A percentile compares a stretch with the other conserved stretches of the same genome.
Evolutionary conservation across 1,140 invertebrate genomes (phyloP).

Genomic region (Oppia nitens): DNA sequence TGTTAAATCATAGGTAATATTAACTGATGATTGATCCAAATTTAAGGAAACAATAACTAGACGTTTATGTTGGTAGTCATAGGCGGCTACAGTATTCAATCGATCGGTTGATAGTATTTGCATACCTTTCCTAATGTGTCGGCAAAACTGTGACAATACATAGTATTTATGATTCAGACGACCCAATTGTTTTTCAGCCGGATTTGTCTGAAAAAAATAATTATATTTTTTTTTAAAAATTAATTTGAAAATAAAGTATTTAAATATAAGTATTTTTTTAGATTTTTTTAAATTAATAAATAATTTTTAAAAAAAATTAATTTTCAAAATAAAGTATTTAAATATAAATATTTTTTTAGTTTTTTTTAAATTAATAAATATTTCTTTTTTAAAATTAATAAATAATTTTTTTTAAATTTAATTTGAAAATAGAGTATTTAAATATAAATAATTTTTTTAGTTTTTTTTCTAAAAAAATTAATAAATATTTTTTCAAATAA

Average conservation of each 20-base stretch:
- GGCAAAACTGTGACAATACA: neutral
- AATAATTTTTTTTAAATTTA: no score
- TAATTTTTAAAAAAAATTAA: neutral
- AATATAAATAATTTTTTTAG: no score
- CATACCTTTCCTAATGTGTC: neutral
- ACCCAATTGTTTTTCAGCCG: neutral
- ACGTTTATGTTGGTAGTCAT: neutral
- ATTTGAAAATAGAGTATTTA: no score
- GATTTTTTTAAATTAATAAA: neutral
- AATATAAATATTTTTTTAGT: neutral
- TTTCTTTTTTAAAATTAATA: neutral
- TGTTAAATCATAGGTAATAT: no score
- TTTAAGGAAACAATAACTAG: neutral
- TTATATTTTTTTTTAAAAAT: neutral
- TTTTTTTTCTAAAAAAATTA: no score
- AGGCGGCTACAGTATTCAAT: neutral
- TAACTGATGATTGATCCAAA: no score
- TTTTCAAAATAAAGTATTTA: neutral
- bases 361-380: neutral
- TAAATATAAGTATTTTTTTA: neutral
- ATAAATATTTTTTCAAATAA: no score
- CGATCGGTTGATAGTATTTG: neutral
- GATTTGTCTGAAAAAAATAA: neutral
- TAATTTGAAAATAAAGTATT: neutral
- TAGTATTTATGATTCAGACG: neutral